A percentile compares a stretch with the other conserved stretches of the same genome.
These are phyloP conservation scores for Pseudorhiza aurosa DNA, from an alignment of 30 jellyfish, hydroid and myxozoan species.

Conservation along the genomic window DNA sequence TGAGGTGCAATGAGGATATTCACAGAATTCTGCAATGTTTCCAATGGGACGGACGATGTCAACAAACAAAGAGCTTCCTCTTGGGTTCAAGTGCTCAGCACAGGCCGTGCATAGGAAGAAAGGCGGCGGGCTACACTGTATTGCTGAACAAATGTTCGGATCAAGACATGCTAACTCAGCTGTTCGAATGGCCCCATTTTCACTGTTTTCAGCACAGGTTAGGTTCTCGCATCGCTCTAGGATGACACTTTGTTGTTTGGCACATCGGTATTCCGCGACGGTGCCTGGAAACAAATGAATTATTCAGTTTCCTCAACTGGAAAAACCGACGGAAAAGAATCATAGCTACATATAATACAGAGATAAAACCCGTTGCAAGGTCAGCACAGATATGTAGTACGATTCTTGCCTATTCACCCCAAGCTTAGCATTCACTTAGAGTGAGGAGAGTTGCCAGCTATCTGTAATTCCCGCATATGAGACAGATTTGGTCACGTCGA, in stretches of 20 bases:
- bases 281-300: constrained; percentile 41
- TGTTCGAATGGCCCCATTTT: constrained; percentile 23
- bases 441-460: no score
- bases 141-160: constrained; percentile 79
- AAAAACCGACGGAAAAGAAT: no score
- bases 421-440: no score
- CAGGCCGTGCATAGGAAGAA: constrained; percentile 72
- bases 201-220: constrained; percentile 38
- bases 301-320: no score
- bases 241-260: constrained; percentile 45
- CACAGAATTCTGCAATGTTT: constrained; percentile 77
- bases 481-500: no score
- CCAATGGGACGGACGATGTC: constrained; percentile 77
- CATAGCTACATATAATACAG: no score
- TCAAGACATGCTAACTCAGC: constrained; percentile 81
- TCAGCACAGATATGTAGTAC: no score
- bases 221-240: constrained; percentile 58
- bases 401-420: no score
- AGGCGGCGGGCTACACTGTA: constrained; percentile 79
- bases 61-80: constrained; percentile 52
- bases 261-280: constrained; percentile 68
- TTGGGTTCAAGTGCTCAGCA: constrained; percentile 15
- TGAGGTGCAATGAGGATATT: constrained; percentile 59
- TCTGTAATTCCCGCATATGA: no score
- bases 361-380: no score